These are phyloP conservation scores for Riparia riparia DNA, from an alignment of 2,113 vertebrate species.

Conservation along the genomic window DNA sequence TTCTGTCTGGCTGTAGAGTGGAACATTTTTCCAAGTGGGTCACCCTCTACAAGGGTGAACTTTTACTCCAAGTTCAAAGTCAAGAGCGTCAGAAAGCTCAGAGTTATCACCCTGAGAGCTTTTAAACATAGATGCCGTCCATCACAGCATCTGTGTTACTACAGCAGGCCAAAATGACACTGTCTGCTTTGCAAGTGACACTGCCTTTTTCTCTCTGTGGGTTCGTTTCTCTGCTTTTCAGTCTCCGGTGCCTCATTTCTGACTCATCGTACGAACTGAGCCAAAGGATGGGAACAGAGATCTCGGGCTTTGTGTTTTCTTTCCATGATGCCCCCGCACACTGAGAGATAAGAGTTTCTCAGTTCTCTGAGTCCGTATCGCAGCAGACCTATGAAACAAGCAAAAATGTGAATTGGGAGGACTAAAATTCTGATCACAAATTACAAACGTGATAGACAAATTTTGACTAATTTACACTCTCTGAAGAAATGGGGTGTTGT, in stretches of 20 bases:
- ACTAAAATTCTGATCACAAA: not conserved
- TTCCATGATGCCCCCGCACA: not conserved
- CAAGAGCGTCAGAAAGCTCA: not conserved
- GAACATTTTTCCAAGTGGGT: not conserved
- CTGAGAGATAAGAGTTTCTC: not conserved
- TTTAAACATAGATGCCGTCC: not conserved
- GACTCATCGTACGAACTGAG: not conserved
- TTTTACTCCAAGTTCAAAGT: slow-evolving; percentile 19
- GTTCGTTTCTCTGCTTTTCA: not conserved
- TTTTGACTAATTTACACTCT: not conserved
- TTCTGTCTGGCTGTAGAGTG: not conserved
- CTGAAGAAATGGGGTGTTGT: not conserved
- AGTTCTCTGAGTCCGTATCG: not conserved
- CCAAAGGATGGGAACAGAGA: not conserved
- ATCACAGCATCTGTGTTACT: not conserved
- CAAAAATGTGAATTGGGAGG: not conserved
- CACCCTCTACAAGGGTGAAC: not conserved
- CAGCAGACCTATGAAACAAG: not conserved
- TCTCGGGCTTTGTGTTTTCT: not conserved
- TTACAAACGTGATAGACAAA: not conserved
- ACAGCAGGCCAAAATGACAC: not conserved
- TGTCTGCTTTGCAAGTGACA: not conserved
- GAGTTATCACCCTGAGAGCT: not conserved
- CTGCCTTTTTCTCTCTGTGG: not conserved
- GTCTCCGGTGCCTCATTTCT: not conserved